phyloP scores from a whole-genome alignment of 2,797 vertebrate species.

The Eospalax fontanierii region DNA sequence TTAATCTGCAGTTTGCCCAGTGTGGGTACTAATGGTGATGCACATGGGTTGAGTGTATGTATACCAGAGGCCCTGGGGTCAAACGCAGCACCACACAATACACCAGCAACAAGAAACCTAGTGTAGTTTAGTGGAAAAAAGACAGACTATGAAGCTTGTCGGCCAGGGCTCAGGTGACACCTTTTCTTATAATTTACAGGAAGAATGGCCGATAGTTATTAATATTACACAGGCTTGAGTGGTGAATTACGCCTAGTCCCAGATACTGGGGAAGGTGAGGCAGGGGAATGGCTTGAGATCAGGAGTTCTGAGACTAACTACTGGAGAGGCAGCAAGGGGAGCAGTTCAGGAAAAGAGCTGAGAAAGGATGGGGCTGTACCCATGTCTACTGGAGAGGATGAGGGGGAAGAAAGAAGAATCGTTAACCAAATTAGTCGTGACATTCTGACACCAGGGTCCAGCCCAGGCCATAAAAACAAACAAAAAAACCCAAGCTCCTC shows the following conservation, averaged over 20 bases:
- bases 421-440: neutral
- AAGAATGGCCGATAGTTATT: neutral
- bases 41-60: neutral
- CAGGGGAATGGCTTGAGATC: no score
- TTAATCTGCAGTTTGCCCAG: neutral
- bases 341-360: no score
- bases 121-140: neutral
- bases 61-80: neutral
- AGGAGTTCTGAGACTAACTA: no score
- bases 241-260: no score
- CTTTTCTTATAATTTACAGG: neutral
- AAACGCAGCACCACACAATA: neutral
- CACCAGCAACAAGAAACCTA: neutral
- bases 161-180: neutral
- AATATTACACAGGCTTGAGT: neutral
- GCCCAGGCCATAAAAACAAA: no score
- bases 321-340: no score
- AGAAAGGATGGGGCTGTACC: neutral
- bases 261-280: no score
- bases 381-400: neutral
- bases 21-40: neutral
- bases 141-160: neutral
- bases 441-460: neutral
- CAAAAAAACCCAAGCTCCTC: neutral
- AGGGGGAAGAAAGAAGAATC: neutral